Evolutionary conservation across 2,888 invertebrate species (phyloP), one percentile per base, ranked within the genome.

Genomic region (Troglohyphantes excavatus): DNA sequence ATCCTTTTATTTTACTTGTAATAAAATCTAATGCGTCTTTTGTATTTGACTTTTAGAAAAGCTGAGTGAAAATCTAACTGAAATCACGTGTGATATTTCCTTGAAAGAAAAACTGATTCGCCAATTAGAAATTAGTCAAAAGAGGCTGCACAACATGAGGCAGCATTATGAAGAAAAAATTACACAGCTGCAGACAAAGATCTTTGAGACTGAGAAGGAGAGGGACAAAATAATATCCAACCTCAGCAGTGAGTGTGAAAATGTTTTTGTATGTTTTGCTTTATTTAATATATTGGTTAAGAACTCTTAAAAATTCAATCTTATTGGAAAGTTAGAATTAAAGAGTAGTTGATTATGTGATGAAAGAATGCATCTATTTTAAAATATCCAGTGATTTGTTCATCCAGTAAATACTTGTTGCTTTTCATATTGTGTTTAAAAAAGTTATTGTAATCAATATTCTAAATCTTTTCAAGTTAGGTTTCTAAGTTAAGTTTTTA

Each of bases 71-170:
- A 97, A 98, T 73, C 93, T 99, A 88, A 97, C 97, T n/a, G 96
- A 97, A 13, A 94, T 99, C 19, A 98, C 97, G 83, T 97, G 97
- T 73, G 98, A 99, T 93, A 99, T 99, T 92, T 97, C 97, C 93
- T 96, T 98, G 86, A 99, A 99, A 93, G 97, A 98, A 92, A 96
- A 97, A 86, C 94, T 99, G 67, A 98, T 99, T 91, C 98, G 98
- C 92, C 98, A 99, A 93, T 94, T 99, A 91, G 99, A 99, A 93
- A 94, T 96, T 85, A 97, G 97, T 0, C 98, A 99, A 93, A 95
- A 96, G 82, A 95, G 97, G 68, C 95, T 99, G 93, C 96, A 97
- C 79, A 95, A 96, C 0, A 96, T 99, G 95, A 95, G 96, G 86
- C 95, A 96, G 91, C 98, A 98, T 93, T 99, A 99, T 94, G 99